Evolutionary conservation across 1,140 invertebrate genomes (phyloP).

Genomic region (Hesperophylax magnus): DNA sequence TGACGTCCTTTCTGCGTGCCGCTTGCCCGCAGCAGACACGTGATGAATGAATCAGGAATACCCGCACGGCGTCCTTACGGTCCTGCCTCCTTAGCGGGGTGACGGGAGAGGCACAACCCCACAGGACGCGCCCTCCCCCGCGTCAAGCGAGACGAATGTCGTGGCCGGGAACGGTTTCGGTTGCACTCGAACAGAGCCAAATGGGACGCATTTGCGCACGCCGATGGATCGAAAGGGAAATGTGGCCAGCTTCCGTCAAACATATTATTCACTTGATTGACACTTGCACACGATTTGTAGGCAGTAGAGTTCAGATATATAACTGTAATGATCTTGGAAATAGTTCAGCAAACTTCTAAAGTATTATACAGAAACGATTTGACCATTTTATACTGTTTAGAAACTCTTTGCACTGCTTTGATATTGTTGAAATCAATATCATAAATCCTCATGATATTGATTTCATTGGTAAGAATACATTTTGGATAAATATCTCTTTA

Average conservation of each 20-base stretch:
- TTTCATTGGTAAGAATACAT: no score
- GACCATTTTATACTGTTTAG: no score
- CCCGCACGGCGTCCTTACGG: background rate
- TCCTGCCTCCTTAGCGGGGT: background rate
- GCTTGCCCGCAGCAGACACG: background rate
- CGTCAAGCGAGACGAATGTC: background rate
- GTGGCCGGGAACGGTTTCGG: background rate
- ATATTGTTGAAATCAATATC: no score
- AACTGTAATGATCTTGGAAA: no score
- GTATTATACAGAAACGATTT: no score
- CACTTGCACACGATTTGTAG: background rate
- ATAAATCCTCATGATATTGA: no score
- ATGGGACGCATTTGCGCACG: background rate
- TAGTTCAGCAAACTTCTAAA: no score
- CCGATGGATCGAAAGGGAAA: background rate
- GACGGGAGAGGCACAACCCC: background rate
- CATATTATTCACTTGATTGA: no score
- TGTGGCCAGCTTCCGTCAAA: background rate
- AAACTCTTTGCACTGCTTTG: no score
- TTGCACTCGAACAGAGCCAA: background rate
- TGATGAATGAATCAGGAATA: slow-evolving; percentile 18
- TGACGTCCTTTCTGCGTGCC: slow-evolving; percentile 18
- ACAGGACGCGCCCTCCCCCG: background rate
- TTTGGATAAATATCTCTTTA: no score
- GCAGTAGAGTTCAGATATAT: no score